Conservation (phyloP, 2,888 invertebrate species). For the Orgyia antiqua region DNA sequence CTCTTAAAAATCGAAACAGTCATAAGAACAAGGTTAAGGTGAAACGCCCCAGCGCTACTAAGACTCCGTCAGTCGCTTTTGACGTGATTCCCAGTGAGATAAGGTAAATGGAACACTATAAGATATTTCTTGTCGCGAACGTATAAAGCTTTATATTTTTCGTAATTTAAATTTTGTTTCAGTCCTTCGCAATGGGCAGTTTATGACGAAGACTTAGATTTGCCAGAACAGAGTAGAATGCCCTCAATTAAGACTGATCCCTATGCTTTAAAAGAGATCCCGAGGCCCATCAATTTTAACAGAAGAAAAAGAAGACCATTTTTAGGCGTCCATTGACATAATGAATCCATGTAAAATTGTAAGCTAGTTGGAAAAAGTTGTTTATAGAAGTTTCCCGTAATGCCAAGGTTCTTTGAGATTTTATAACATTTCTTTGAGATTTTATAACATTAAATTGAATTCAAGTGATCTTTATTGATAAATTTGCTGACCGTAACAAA, state of each 20-base stretch:
- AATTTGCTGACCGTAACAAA: no score
- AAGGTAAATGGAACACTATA: slow-evolving; percentile 40
- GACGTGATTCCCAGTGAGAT: slow-evolving; percentile 73
- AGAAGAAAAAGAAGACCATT: slow-evolving; percentile 44
- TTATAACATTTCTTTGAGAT: no score
- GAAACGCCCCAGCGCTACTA: slow-evolving; percentile 45
- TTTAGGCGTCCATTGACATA: slow-evolving; percentile 16
- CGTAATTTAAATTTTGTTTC: slow-evolving; percentile 16
- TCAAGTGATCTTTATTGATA: no score
- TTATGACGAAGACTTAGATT: slow-evolving; percentile 60
- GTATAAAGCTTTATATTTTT: neutral
- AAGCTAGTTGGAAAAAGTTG: no score
- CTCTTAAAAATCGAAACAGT: slow-evolving; percentile 9
- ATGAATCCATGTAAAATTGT: no score
- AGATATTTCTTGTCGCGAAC: no score
- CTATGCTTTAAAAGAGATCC: slow-evolving; percentile 60
- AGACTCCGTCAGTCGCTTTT: slow-evolving; percentile 66
- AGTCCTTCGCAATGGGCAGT: slow-evolving; percentile 70
- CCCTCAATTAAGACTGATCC: slow-evolving; percentile 58
- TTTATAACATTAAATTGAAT: no score
- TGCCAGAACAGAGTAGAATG: slow-evolving; percentile 52
- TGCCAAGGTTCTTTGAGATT: no score
- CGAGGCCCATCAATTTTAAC: slow-evolving; percentile 55
- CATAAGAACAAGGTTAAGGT: slow-evolving; percentile 30
- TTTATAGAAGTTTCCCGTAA: no score